Evolutionary conservation across 1,140 invertebrate species (phyloP).

Genomic region (Physella acuta): DNA sequence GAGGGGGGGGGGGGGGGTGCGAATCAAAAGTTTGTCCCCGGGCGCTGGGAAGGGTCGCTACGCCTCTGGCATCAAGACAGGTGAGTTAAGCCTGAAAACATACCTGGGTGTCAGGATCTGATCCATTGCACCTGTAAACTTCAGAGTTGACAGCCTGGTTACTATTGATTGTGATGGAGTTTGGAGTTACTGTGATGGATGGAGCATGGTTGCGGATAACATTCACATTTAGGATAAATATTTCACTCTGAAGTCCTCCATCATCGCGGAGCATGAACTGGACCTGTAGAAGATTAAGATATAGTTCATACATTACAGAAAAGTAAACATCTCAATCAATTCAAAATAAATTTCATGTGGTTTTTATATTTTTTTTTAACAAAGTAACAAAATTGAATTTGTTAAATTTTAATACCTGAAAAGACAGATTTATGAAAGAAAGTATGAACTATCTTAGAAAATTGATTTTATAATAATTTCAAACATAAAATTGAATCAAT

Average conservation of each 20-base stretch:
- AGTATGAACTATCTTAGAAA: too few species aligned
- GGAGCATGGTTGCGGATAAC: constrained; percentile 32
- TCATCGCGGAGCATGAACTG: constrained; percentile 24
- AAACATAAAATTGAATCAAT: too few species aligned
- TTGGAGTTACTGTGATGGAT: constrained; percentile 22
- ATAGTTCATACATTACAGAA: background rate
- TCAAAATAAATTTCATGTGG: background rate
- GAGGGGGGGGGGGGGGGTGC: too few species aligned
- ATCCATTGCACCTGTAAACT: constrained; percentile 35
- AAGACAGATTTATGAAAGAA: too few species aligned
- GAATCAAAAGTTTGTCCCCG: too few species aligned
- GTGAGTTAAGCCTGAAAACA: too few species aligned
- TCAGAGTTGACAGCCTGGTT: background rate
- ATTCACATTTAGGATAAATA: constrained; percentile 36
- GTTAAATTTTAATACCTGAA: too few species aligned
- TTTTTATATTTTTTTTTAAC: background rate
- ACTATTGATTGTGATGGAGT: constrained; percentile 17
- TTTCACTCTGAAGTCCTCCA: constrained; percentile 16
- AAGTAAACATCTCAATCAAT: background rate
- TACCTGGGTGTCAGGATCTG: constrained; percentile 41
- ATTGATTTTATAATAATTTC: too few species aligned
- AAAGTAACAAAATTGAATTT: background rate
- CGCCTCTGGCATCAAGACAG: too few species aligned
- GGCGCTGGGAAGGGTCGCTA: too few species aligned
- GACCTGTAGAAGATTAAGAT: constrained; percentile 7